phyloP scores from a whole-genome alignment of 2,888 invertebrate genomes.

The Melanotus villosus region DNA sequence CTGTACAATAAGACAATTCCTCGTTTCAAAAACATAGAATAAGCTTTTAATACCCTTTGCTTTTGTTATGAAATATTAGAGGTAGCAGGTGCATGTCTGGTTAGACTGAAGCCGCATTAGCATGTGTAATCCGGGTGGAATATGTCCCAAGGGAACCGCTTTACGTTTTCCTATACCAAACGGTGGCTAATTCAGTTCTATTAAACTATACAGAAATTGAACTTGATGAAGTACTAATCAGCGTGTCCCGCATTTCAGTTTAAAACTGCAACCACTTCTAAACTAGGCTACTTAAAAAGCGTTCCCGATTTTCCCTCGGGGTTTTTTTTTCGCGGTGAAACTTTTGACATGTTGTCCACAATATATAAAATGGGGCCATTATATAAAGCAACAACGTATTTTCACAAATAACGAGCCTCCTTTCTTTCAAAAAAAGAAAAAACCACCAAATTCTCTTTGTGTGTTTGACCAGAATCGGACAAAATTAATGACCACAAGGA shows the following conservation, averaged over 20 bases:
- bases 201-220: slow-evolving; percentile 22
- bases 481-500: slow-evolving; percentile 42
- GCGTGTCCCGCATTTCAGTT: background rate
- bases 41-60: slow-evolving; percentile 38
- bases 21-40: slow-evolving; percentile 23
- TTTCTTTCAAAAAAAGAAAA: slow-evolving; percentile 2
- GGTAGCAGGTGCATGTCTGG: slow-evolving; percentile 44
- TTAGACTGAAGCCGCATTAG: slow-evolving; percentile 46
- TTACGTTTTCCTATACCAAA: slow-evolving; percentile 25
- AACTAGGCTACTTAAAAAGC: too few relatives aligned
- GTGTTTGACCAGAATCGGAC: slow-evolving; percentile 34
- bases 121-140: slow-evolving; percentile 42
- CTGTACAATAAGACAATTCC: slow-evolving; percentile 27
- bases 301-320: too few relatives aligned
- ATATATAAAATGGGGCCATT: background rate
- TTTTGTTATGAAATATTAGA: slow-evolving; percentile 43
- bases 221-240: slow-evolving; percentile 12
- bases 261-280: too few relatives aligned
- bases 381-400: too few relatives aligned
- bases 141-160: slow-evolving; percentile 42
- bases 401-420: slow-evolving; percentile 17
- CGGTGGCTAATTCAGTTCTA: slow-evolving; percentile 23
- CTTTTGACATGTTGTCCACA: background rate
- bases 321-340: too few relatives aligned
- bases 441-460: slow-evolving; percentile 23